Conservation (phyloP, 1,140 invertebrate species). For the Oncopeltus fasciatus region DNA sequence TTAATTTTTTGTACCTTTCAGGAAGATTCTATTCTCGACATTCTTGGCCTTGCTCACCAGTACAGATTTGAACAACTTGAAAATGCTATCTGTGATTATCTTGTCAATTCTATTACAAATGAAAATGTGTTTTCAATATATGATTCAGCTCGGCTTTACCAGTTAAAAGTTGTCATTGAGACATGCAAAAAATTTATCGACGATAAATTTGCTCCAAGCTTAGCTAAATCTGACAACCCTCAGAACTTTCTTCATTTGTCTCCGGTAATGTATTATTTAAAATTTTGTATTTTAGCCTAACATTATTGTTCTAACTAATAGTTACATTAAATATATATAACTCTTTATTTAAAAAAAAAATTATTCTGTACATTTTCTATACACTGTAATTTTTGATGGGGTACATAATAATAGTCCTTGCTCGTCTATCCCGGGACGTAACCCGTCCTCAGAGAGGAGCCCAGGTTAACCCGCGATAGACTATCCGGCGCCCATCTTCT, state of each 20-base stretch:
- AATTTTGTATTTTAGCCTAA: too few species aligned
- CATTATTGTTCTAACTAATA: too few species aligned
- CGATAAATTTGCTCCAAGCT: constrained; percentile 48
- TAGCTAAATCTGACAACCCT: constrained; percentile 30
- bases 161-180: constrained; percentile 42
- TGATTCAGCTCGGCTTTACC: constrained; percentile 71
- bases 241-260: constrained; percentile 74
- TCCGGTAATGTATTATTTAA: constrained; percentile 40
- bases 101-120: constrained; percentile 71
- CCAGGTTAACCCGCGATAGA: too few species aligned
- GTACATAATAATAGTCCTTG: too few species aligned
- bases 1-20: too few species aligned
- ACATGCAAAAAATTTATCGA: constrained; percentile 67
- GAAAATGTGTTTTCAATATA: constrained; percentile 86
- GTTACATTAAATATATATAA: too few species aligned
- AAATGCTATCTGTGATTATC: constrained; percentile 78
- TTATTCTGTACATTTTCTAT: too few species aligned
- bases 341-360: too few species aligned
- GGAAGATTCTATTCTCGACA: constrained; percentile 76
- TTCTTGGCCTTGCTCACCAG: constrained; percentile 78
- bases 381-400: too few species aligned
- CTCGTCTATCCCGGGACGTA: too few species aligned
- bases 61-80: constrained; percentile 90
- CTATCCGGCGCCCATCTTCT: too few species aligned
- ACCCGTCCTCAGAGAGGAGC: too few species aligned